These are phyloP conservation scores for Drosophila fungiperda DNA, from an alignment of 2,888 invertebrate genomes.

Conservation along the genomic window DNA sequence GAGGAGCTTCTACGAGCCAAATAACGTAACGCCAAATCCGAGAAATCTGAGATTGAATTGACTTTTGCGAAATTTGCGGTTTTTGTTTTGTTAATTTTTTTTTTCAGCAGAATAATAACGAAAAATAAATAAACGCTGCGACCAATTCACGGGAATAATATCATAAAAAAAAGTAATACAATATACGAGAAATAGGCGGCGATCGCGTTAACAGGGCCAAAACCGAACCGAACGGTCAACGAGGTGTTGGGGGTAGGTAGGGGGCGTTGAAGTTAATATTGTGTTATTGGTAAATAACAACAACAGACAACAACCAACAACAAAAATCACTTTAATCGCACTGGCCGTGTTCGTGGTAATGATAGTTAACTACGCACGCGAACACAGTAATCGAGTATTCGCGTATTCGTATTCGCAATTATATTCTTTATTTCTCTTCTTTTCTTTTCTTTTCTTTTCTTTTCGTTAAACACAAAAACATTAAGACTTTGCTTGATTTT, in stretches of 20 bases:
- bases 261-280: not conserved
- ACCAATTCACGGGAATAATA: conserved; percentile 56
- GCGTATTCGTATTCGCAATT: conserved; percentile 27
- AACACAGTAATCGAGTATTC: conserved; percentile 33
- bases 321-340: conserved; percentile 45
- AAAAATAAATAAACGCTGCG: conserved; percentile 48
- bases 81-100: conserved; percentile 21
- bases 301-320: conserved; percentile 13
- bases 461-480: conserved; percentile 32
- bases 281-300: conserved; percentile 24
- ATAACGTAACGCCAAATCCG: conserved; percentile 33
- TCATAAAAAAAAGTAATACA: conserved; percentile 44
- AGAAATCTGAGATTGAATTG: conserved; percentile 32
- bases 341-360: conserved; percentile 19
- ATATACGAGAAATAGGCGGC: conserved; percentile 40
- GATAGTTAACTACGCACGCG: conserved; percentile 51
- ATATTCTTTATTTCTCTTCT: conserved; percentile 7
- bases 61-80: conserved; percentile 39
- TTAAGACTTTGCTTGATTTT: conserved; percentile 36
- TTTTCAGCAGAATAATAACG: conserved; percentile 21
- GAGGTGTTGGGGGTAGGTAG: not conserved
- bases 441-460: conserved; percentile 7
- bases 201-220: conserved; percentile 59
- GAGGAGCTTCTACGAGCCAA: conserved; percentile 31
- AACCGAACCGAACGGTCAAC: conserved; percentile 18